Evolutionary conservation across 1,140 invertebrate species (phyloP).

Genomic region (Lerema accius): DNA sequence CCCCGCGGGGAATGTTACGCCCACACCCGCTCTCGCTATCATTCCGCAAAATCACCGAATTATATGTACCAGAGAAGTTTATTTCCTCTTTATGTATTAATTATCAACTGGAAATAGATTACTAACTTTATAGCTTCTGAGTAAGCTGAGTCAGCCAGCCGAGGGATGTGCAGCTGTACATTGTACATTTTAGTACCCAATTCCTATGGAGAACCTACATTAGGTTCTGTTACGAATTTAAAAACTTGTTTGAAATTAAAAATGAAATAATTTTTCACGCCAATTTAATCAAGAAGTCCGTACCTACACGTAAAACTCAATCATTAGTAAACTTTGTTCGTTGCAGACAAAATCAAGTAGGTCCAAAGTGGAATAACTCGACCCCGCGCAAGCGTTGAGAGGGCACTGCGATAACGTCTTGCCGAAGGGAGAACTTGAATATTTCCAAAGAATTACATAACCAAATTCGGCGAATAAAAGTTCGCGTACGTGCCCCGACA

Average conservation of each 20-base stretch:
- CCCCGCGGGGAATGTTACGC: slow-evolving; percentile 66
- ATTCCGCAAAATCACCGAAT: slow-evolving; percentile 37
- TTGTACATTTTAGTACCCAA: no score
- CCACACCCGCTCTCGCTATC: slow-evolving; percentile 45
- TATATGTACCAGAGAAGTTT: slow-evolving; percentile 30
- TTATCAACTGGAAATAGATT: no score
- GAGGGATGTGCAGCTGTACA: no score
- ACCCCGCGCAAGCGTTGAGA: slow-evolving; percentile 59
- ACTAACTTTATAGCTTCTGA: no score
- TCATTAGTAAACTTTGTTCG: slow-evolving; percentile 26
- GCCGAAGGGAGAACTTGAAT: slow-evolving; percentile 77
- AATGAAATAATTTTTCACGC: background rate
- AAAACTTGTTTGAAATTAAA: background rate
- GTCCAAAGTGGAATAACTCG: slow-evolving; percentile 22
- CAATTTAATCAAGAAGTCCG: slow-evolving; percentile 12
- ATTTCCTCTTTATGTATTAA: no score
- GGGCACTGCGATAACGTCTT: slow-evolving; percentile 73
- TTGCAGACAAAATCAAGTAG: slow-evolving; percentile 13
- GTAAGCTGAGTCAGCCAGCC: no score
- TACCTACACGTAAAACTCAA: slow-evolving; percentile 1
- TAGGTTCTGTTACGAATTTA: background rate
- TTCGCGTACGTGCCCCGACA: slow-evolving; percentile 64
- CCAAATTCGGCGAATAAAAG: slow-evolving; percentile 73
- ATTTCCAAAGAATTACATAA: slow-evolving; percentile 77
- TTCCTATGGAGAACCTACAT: no score